Conservation (phyloP, 2,888 invertebrate species). For the Agonum fuliginosum region DNA sequence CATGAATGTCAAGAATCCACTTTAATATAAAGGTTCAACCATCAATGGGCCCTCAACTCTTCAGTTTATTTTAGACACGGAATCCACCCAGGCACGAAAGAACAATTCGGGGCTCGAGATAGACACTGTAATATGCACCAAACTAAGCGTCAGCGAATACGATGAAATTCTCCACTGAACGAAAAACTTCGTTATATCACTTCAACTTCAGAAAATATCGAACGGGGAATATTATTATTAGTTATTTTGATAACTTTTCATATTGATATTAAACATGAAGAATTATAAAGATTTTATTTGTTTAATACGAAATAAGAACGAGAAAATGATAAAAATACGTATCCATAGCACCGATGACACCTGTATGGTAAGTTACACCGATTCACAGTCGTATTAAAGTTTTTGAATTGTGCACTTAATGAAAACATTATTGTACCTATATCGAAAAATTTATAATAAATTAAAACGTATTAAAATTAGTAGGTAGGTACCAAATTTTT, state of each 20-base stretch:
- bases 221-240: constrained; percentile 1
- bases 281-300: too few species aligned
- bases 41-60: constrained; percentile 45
- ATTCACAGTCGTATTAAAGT: too few species aligned
- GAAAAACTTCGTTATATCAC: neutral
- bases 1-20: constrained; percentile 48
- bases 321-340: too few species aligned
- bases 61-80: constrained; percentile 44
- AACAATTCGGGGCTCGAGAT: neutral
- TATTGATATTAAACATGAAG: neutral
- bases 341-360: too few species aligned
- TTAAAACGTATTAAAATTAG: too few species aligned
- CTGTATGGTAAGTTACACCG: too few species aligned
- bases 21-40: constrained; percentile 32
- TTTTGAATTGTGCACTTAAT: too few species aligned
- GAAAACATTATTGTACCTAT: too few species aligned
- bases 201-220: neutral
- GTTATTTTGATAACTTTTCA: neutral
- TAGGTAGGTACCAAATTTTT: too few species aligned
- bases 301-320: too few species aligned
- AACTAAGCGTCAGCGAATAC: constrained; percentile 6
- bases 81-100: constrained; percentile 25
- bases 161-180: too few species aligned
- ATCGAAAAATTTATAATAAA: too few species aligned
- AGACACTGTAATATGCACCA: constrained; percentile 33